phyloP scores from a whole-genome alignment of 2,797 vertebrate genomes.

The Hypotaenidia okinawae region DNA sequence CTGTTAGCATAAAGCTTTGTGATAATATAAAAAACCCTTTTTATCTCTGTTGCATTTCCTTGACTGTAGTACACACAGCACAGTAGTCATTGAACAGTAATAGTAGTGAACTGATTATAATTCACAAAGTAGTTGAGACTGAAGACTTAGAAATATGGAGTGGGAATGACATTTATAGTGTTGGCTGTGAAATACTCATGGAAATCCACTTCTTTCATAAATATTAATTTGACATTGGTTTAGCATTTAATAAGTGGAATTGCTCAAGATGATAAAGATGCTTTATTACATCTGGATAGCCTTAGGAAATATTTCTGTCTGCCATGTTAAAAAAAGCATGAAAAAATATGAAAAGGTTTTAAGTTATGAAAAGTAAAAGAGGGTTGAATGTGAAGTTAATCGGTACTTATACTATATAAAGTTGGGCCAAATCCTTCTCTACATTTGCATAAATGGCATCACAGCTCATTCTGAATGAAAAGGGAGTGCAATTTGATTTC shows the following conservation, averaged over 20 bases:
- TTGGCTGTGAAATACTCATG: not conserved
- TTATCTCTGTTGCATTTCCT: not conserved
- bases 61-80: not conserved
- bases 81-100: not conserved
- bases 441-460: not conserved
- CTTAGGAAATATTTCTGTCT: constrained; percentile 3
- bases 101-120: not conserved
- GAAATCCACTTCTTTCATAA: constrained; percentile 15
- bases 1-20: not conserved
- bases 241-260: constrained; percentile 29
- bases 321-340: not conserved
- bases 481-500: not conserved
- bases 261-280: constrained; percentile 22
- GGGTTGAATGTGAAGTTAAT: not conserved
- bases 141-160: not conserved
- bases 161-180: constrained; percentile 15
- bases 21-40: not conserved
- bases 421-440: not conserved
- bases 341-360: not conserved
- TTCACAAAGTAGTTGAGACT: not conserved
- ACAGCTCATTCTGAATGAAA: not conserved
- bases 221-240: constrained; percentile 16
- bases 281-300: not conserved
- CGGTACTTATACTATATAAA: not conserved
- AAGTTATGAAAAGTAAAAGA: not conserved